A percentile compares a stretch with the other conserved stretches of the same genome.
Conservation (phyloP, 2,113 vertebrate genomes). For the Tichodroma muraria region DNA sequence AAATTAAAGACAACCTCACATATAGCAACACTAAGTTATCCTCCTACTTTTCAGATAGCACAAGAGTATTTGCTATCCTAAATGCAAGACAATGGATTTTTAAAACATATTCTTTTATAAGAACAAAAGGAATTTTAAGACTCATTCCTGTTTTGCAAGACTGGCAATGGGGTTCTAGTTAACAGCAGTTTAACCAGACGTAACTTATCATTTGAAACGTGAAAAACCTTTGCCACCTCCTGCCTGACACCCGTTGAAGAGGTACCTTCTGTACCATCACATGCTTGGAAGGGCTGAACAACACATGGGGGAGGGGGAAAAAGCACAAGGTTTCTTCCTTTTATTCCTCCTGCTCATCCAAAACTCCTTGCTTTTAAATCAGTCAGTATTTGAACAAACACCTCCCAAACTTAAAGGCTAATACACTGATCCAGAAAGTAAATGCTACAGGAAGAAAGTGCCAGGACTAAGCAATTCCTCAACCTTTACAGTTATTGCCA, state of each 20-base stretch:
- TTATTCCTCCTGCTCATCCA: neutral
- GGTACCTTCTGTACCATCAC: neutral
- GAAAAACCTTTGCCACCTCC: neutral
- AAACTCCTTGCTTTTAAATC: neutral
- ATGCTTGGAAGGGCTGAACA: neutral
- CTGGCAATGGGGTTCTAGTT: neutral
- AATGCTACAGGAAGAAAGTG: neutral
- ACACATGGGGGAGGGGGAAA: neutral
- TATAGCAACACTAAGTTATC: neutral
- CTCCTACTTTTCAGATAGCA: neutral
- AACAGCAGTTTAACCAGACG: neutral
- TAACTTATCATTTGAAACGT: neutral
- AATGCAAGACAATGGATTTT: neutral
- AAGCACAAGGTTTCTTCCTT: neutral
- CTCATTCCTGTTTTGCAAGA: neutral
- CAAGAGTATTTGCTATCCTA: neutral
- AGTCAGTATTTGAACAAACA: neutral
- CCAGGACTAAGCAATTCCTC: neutral
- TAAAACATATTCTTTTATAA: neutral
- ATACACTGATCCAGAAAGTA: neutral
- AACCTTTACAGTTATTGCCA: neutral
- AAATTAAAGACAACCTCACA: neutral
- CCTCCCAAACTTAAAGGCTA: neutral
- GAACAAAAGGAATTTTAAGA: neutral
- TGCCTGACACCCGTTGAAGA: neutral